A percentile compares a stretch with the other conserved stretches of the same genome.
Evolutionary conservation across 2,113 vertebrate genomes (phyloP).

Genomic region (Pelodiscus sinensis): DNA sequence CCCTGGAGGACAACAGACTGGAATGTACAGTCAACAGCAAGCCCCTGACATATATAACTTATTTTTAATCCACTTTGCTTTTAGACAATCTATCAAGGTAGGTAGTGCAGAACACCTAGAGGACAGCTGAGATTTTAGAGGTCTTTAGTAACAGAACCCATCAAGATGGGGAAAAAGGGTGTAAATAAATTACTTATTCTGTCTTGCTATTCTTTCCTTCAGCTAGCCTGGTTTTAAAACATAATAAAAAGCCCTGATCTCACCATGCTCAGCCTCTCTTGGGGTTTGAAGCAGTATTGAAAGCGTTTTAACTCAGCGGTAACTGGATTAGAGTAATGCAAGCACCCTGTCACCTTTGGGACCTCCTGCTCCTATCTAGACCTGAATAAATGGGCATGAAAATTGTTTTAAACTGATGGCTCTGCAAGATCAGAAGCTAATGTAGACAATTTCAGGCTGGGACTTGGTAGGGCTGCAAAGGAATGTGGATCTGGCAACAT

Average conservation of each 20-base stretch:
- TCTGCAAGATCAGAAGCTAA: slow-evolving; percentile 71
- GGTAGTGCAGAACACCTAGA: neutral
- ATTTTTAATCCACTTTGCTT: neutral
- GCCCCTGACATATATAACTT: neutral
- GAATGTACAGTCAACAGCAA: neutral
- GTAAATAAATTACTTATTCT: neutral
- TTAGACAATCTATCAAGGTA: neutral
- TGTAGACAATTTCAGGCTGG: slow-evolving; percentile 63
- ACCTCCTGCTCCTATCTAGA: slow-evolving; percentile 34
- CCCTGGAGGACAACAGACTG: neutral
- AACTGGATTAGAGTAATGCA: slow-evolving; percentile 63
- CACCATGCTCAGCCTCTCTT: slow-evolving; percentile 67
- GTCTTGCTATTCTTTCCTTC: slow-evolving; percentile 5
- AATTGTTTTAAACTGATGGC: slow-evolving; percentile 76
- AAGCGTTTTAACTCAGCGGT: slow-evolving; percentile 63
- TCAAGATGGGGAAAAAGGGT: neutral
- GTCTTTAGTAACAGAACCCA: neutral
- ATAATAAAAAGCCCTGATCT: slow-evolving; percentile 68
- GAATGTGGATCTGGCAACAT: slow-evolving; percentile 22
- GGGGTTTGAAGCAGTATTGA: slow-evolving; percentile 66
- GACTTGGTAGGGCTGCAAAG: slow-evolving; percentile 51
- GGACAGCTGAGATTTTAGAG: neutral
- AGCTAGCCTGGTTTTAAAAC: slow-evolving; percentile 51
- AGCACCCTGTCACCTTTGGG: slow-evolving; percentile 49
- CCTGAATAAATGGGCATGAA: slow-evolving; percentile 73